These are phyloP conservation scores for Stigmatopora argus DNA, from an alignment of 2,113 vertebrate genomes.

Conservation along the genomic window DNA sequence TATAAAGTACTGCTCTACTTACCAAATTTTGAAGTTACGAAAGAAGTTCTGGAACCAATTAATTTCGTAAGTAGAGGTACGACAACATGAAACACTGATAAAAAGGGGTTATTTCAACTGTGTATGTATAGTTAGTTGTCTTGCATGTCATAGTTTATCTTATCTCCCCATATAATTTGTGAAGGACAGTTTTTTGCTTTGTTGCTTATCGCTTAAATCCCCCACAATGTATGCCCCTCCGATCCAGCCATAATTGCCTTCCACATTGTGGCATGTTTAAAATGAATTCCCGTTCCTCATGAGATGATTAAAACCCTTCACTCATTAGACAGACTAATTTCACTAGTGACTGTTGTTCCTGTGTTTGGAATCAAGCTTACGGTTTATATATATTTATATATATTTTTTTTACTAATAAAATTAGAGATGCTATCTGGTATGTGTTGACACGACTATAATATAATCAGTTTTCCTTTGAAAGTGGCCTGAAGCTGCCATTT, in stretches of 20 bases:
- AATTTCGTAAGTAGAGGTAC: too few species aligned
- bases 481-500: slow-evolving; percentile 5
- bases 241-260: slow-evolving; percentile 3
- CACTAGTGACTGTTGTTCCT: background rate
- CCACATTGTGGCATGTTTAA: background rate
- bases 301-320: slow-evolving; percentile 7
- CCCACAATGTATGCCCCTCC: background rate
- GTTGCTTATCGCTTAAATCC: background rate
- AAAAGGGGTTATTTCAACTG: too few species aligned
- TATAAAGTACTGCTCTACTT: too few species aligned
- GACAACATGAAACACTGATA: too few species aligned
- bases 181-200: background rate
- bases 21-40: too few species aligned
- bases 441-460: too few species aligned
- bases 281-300: background rate
- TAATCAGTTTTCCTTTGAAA: slow-evolving; percentile 20
- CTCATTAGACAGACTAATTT: slow-evolving; percentile 1
- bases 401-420: background rate
- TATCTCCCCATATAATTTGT: too few species aligned
- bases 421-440: background rate
- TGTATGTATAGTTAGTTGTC: too few species aligned
- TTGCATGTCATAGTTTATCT: too few species aligned
- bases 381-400: background rate
- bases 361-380: background rate
- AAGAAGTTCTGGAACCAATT: too few species aligned